Percentiles rank a stretch among this genome's conserved stretches.
These are phyloP conservation scores for Sinocyclocheilus anophthalmus DNA, from an alignment of 2,113 vertebrate species.

Conservation along the genomic window DNA sequence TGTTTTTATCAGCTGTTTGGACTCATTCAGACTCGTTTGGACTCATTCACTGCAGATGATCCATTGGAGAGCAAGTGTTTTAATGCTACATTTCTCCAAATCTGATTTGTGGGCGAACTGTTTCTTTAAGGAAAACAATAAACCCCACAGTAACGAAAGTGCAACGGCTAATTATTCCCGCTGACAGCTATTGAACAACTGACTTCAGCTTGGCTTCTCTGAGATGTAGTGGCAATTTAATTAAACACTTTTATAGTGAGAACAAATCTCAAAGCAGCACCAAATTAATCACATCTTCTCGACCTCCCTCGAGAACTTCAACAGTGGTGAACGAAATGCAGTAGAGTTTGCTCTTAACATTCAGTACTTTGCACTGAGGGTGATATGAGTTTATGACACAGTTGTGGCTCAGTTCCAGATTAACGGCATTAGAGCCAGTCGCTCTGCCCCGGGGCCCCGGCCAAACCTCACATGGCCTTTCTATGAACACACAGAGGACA, in stretches of 20 bases:
- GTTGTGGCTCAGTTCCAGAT: conserved; percentile 26
- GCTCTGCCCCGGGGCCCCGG: conserved; percentile 6
- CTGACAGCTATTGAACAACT: neutral
- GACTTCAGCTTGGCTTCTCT: neutral
- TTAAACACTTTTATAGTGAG: conserved; percentile 12
- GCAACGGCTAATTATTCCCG: neutral
- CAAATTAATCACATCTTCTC: conserved; percentile 31
- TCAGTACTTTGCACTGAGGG: neutral
- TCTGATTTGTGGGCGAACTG: too few relatives aligned
- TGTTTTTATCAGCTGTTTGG: too few relatives aligned
- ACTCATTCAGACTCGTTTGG: too few relatives aligned
- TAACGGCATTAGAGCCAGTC: conserved; percentile 30
- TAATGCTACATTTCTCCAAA: too few relatives aligned
- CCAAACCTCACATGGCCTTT: conserved; percentile 28
- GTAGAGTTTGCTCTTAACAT: neutral
- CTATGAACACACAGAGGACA: neutral
- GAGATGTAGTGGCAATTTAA: conserved; percentile 19
- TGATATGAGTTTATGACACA: conserved; percentile 4
- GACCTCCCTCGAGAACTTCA: neutral
- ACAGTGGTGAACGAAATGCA: neutral
- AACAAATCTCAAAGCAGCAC: conserved; percentile 26
- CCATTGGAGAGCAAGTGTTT: too few relatives aligned
- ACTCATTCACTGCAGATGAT: too few relatives aligned
- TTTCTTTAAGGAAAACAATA: neutral
- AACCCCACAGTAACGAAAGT: neutral